A percentile compares a stretch with the other conserved stretches of the same genome.
Conservation (phyloP, 2,113 vertebrate species). For the Ardeotis arabs region DNA sequence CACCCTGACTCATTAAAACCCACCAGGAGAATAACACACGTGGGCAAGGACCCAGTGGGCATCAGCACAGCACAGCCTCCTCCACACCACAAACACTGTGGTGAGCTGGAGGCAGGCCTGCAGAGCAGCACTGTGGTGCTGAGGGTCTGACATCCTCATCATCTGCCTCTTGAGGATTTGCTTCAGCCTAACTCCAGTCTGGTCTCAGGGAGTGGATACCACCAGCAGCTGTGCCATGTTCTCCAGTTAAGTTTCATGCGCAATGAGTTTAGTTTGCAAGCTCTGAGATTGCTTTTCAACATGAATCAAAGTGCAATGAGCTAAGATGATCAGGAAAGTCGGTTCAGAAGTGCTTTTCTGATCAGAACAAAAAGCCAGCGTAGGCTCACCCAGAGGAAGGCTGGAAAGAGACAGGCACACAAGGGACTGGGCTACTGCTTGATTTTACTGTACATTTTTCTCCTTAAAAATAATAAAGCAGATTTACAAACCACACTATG, state of each 20-base stretch:
- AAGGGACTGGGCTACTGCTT: not conserved
- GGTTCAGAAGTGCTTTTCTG: not conserved
- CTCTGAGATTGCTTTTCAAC: not conserved
- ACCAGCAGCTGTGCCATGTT: not conserved
- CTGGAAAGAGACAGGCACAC: not conserved
- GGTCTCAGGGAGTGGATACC: not conserved
- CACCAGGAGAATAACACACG: not conserved
- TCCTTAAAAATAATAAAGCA: not conserved
- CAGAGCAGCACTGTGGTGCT: not conserved
- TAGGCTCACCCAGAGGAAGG: not conserved
- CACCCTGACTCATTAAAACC: not conserved
- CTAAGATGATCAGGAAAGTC: not conserved
- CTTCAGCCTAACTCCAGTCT: not conserved
- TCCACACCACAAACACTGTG: not conserved
- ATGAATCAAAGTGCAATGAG: not conserved
- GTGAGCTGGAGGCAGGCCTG: not conserved
- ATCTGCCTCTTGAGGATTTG: accelerated
- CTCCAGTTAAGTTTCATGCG: not conserved
- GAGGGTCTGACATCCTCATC: not conserved
- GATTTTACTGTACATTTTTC: not conserved
- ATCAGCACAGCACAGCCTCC: not conserved
- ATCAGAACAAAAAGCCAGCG: not conserved
- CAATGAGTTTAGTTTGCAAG: not conserved
- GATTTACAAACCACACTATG: not conserved
- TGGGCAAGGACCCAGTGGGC: not conserved